Evolutionary conservation across 2,797 vertebrate species (phyloP).

Genomic region (Fundulus diaphanus): DNA sequence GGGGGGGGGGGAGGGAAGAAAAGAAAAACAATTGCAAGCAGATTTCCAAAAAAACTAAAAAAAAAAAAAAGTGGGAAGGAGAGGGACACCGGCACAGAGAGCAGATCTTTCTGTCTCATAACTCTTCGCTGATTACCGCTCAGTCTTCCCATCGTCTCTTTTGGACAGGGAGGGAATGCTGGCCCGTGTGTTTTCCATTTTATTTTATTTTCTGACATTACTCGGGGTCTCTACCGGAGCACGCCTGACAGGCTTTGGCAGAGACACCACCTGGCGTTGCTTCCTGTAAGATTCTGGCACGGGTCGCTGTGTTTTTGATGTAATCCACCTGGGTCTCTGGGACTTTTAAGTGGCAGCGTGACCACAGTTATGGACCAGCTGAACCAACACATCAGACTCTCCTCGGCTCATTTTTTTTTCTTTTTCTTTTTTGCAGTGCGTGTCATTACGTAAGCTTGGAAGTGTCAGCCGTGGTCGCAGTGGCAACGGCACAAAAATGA

Average conservation of each 20-base stretch:
- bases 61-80: slow-evolving; percentile 37
- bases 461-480: slow-evolving; percentile 57
- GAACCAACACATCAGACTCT: slow-evolving; percentile 48
- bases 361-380: slow-evolving; percentile 49
- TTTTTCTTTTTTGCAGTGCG: slow-evolving; percentile 47
- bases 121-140: slow-evolving; percentile 64
- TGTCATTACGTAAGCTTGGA: slow-evolving; percentile 56
- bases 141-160: slow-evolving; percentile 31
- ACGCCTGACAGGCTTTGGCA: slow-evolving; percentile 66
- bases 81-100: slow-evolving; percentile 36
- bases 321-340: slow-evolving; percentile 60
- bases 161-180: slow-evolving; percentile 43
- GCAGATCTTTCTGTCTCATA: slow-evolving; percentile 57
- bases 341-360: slow-evolving; percentile 55
- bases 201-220: slow-evolving; percentile 49
- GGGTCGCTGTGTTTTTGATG: slow-evolving; percentile 52
- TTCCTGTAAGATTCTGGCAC: slow-evolving; percentile 57
- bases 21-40: slow-evolving; percentile 68
- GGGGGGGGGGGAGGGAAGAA: slow-evolving; percentile 35
- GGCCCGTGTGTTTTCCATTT: slow-evolving; percentile 45
- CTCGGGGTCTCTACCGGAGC: slow-evolving; percentile 55
- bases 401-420: slow-evolving; percentile 28
- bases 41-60: slow-evolving; percentile 46
- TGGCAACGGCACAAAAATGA: slow-evolving; percentile 40
- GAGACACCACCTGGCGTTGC: slow-evolving; percentile 62